A percentile compares a stretch with the other conserved stretches of the same genome.
Conservation (phyloP, 2,113 vertebrate species). For the Arvicanthis niloticus region DNA sequence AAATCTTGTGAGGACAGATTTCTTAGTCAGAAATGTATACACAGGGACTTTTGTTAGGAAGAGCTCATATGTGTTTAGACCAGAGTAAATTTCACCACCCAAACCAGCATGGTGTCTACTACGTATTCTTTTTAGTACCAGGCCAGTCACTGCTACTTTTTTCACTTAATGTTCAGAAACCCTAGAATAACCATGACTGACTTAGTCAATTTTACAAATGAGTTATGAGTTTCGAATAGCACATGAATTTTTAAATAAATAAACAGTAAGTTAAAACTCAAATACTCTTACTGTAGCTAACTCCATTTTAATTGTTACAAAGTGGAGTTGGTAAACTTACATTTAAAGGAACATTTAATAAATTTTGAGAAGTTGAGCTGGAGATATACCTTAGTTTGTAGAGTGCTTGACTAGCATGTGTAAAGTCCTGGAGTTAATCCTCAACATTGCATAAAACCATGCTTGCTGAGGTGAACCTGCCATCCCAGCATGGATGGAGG, state of each 20-base stretch:
- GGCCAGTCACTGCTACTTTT: background rate
- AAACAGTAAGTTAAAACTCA: background rate
- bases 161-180: background rate
- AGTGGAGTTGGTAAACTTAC: background rate
- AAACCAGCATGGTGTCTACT: background rate
- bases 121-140: background rate
- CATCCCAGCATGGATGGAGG: background rate
- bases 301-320: background rate
- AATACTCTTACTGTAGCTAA: background rate
- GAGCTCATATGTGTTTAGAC: background rate
- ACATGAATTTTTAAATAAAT: background rate
- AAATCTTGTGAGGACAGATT: background rate
- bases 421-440: background rate
- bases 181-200: background rate
- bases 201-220: background rate
- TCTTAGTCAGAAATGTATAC: background rate
- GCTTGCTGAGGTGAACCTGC: too few species aligned
- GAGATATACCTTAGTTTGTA: background rate
- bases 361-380: background rate
- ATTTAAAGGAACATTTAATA: background rate
- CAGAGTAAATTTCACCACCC: background rate
- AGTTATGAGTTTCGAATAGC: background rate
- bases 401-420: too few species aligned
- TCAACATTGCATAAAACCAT: background rate
- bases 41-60: background rate